phyloP scores from a whole-genome alignment of 2,113 vertebrate species.

The Morone chrysops region DNA sequence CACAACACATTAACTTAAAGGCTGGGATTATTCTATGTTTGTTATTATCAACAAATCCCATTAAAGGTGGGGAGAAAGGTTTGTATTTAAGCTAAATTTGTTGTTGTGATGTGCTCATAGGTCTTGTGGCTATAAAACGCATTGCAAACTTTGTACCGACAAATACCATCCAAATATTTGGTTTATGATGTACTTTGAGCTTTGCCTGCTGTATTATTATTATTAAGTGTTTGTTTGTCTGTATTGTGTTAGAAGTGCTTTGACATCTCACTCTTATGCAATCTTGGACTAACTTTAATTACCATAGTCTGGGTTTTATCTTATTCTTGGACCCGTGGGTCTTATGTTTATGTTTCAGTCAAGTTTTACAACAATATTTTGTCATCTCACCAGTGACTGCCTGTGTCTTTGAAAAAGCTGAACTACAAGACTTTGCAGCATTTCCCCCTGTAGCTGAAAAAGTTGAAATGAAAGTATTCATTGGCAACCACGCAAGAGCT shows the following conservation, averaged over 20 bases:
- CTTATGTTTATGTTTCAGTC: background rate
- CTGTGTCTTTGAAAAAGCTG: constrained; percentile 3
- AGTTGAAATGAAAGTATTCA: background rate
- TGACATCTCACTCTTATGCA: constrained; percentile 10
- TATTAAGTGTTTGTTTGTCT: background rate
- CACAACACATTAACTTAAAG: background rate
- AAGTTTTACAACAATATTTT: constrained; percentile 13
- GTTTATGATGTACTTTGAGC: background rate
- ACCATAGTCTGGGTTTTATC: background rate
- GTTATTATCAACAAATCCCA: background rate
- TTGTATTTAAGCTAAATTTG: no score
- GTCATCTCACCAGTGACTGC: constrained; percentile 24
- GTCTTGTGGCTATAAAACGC: no score
- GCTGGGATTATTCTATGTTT: background rate
- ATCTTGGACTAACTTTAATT: constrained; percentile 1
- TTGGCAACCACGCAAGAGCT: background rate
- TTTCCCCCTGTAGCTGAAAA: constrained; percentile 1
- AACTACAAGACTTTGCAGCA: constrained; percentile 14
- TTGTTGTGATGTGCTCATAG: no score
- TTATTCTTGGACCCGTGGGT: background rate
- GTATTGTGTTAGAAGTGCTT: background rate
- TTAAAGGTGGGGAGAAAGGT: background rate
- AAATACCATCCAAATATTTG: no score
- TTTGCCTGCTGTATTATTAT: background rate
- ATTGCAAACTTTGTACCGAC: no score